phyloP scores from a whole-genome alignment of 1,140 invertebrate genomes.

The Drosophila littoralis region DNA sequence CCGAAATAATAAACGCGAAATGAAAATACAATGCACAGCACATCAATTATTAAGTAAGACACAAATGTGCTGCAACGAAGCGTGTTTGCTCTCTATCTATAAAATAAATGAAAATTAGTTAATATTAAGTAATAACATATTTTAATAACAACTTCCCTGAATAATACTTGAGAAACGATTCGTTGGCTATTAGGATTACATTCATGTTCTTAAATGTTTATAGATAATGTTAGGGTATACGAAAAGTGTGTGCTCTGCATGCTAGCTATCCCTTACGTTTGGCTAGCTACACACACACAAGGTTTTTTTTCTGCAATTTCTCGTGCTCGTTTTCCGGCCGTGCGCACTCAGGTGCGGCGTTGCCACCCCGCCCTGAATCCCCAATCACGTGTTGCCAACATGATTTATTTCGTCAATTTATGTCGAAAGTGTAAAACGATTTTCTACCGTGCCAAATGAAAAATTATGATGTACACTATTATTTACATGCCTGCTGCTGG shows the following conservation, averaged over 20 bases:
- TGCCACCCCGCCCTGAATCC: no score
- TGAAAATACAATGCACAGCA: slow-evolving; percentile 32
- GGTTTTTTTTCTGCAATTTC: slow-evolving; percentile 28
- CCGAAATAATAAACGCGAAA: slow-evolving; percentile 42
- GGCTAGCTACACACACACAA: neutral
- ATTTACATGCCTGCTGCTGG: slow-evolving; percentile 34
- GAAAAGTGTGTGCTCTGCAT: no score
- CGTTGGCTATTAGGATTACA: no score
- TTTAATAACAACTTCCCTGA: no score
- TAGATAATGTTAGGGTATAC: no score
- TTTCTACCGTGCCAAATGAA: slow-evolving; percentile 69
- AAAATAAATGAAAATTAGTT: no score
- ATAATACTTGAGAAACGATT: no score
- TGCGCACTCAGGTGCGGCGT: neutral
- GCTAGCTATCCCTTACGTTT: neutral
- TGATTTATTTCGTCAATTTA: slow-evolving; percentile 82
- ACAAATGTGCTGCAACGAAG: slow-evolving; percentile 4
- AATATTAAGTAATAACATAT: no score
- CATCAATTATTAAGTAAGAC: slow-evolving; percentile 20
- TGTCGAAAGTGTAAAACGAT: slow-evolving; percentile 69
- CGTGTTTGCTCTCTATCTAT: neutral
- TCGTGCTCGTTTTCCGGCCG: slow-evolving; percentile 40
- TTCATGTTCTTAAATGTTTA: no score
- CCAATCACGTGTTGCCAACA: slow-evolving; percentile 70
- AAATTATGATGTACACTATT: slow-evolving; percentile 69